Evolutionary conservation across 2,797 vertebrate species (phyloP).

Genomic region (Nyctalus aviator): DNA sequence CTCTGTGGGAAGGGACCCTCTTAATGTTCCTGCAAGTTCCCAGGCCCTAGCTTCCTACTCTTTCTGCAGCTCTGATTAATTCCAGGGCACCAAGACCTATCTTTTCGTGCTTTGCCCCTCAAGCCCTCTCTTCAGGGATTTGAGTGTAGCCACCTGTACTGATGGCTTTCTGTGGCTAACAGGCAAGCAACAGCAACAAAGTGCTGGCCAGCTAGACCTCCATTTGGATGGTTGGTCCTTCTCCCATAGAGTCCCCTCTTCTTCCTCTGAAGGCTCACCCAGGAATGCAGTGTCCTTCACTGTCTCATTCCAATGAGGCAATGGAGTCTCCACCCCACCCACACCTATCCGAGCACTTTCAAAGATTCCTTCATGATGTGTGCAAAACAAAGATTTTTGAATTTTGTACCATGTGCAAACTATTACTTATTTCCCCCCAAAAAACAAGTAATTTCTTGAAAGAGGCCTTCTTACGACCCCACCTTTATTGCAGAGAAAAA

Average conservation of each 20-base stretch:
- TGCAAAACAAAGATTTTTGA: not conserved
- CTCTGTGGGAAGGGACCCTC: not conserved
- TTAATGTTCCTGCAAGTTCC: not conserved
- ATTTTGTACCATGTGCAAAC: not conserved
- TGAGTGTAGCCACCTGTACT: not conserved
- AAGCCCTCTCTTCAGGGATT: not conserved
- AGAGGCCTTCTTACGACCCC: not conserved
- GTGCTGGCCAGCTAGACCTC: not conserved
- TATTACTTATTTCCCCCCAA: not conserved
- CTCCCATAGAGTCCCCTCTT: not conserved
- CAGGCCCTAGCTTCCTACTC: not conserved
- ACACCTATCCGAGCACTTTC: not conserved
- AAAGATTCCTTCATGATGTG: accelerated
- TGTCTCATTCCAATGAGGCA: not conserved
- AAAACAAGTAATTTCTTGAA: not conserved
- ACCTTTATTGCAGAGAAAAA: constrained; percentile 32
- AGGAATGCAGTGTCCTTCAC: not conserved
- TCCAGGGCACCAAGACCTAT: not conserved
- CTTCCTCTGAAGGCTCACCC: not conserved
- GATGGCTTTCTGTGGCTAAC: not conserved
- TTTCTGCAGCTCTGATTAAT: not conserved
- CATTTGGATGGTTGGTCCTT: not conserved
- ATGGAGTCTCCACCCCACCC: not conserved
- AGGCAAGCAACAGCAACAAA: not conserved
- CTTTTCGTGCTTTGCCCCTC: not conserved